Evolutionary conservation across 64 coral and sea anemone species (phyloP).

Genomic region (Actinia equina): DNA sequence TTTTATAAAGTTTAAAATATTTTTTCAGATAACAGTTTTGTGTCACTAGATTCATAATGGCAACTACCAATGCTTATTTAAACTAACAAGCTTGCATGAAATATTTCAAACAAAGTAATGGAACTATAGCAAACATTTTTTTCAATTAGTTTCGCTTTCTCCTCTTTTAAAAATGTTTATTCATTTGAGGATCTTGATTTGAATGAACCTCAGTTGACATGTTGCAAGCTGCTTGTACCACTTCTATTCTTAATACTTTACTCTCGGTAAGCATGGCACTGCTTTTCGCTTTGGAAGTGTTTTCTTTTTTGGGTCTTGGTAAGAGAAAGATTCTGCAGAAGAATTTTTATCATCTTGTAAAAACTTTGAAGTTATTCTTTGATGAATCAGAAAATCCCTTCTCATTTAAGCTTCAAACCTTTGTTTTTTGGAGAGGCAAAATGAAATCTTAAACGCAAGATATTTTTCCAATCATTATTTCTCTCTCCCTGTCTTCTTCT

Average conservation of each 20-base stretch:
- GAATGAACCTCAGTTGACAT: neutral
- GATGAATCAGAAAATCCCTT: neutral
- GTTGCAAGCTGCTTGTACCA: neutral
- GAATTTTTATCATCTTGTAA: neutral
- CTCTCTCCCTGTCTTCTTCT: neutral
- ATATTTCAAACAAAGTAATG: neutral
- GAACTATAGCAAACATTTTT: neutral
- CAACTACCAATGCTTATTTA: neutral
- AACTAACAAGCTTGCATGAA: neutral
- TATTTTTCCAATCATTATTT: neutral
- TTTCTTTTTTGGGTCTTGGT: neutral
- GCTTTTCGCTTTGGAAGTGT: neutral
- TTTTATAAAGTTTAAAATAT: neutral
- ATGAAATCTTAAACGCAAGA: constrained; percentile 3
- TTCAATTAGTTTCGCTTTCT: neutral
- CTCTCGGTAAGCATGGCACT: neutral
- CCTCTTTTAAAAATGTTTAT: neutral
- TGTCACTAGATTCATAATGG: neutral
- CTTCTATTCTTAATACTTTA: no score
- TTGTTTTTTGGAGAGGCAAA: neutral
- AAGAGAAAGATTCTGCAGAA: neutral
- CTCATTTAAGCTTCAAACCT: neutral
- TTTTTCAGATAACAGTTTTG: neutral
- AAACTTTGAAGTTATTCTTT: neutral
- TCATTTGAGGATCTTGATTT: neutral